phyloP scores from a whole-genome alignment of 2,113 vertebrate species.

The Aegotheles bennettii region DNA sequence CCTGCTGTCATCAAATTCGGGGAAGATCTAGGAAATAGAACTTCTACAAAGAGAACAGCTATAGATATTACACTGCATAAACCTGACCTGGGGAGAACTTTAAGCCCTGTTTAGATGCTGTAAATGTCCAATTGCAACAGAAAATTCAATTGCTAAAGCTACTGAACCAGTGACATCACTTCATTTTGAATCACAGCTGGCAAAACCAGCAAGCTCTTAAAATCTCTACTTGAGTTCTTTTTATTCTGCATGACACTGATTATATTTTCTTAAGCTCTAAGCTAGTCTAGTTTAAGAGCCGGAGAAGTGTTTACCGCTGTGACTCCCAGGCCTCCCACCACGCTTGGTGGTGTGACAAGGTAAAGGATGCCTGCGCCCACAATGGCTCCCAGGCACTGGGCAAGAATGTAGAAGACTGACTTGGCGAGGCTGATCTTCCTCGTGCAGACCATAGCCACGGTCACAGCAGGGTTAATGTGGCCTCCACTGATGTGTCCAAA shows the following conservation, averaged over 20 bases:
- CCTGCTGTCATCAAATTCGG: slow-evolving; percentile 43
- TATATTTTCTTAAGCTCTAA: neutral
- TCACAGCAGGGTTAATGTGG: slow-evolving; percentile 95
- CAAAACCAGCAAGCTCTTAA: slow-evolving; percentile 38
- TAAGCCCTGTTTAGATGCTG: neutral
- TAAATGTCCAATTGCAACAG: slow-evolving; percentile 86
- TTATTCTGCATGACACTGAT: neutral
- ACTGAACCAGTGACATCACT: slow-evolving; percentile 88
- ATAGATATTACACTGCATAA: neutral
- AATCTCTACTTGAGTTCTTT: neutral
- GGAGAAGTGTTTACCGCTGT: slow-evolving; percentile 77
- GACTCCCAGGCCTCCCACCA: slow-evolving; percentile 84
- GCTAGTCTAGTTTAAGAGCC: neutral
- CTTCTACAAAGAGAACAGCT: neutral
- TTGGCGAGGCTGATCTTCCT: slow-evolving; percentile 93
- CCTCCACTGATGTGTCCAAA: slow-evolving; percentile 95
- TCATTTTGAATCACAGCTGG: slow-evolving; percentile 93
- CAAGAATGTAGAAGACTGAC: slow-evolving; percentile 86
- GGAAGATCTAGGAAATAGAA: slow-evolving; percentile 19
- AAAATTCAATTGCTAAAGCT: slow-evolving; percentile 89
- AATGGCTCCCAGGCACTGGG: slow-evolving; percentile 91
- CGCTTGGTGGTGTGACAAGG: slow-evolving; percentile 82
- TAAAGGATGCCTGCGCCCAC: slow-evolving; percentile 87
- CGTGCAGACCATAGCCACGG: slow-evolving; percentile 88
- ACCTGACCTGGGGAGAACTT: neutral